These are phyloP conservation scores for Pandion haliaetus DNA, from an alignment of 2,113 vertebrate genomes.

Conservation along the genomic window DNA sequence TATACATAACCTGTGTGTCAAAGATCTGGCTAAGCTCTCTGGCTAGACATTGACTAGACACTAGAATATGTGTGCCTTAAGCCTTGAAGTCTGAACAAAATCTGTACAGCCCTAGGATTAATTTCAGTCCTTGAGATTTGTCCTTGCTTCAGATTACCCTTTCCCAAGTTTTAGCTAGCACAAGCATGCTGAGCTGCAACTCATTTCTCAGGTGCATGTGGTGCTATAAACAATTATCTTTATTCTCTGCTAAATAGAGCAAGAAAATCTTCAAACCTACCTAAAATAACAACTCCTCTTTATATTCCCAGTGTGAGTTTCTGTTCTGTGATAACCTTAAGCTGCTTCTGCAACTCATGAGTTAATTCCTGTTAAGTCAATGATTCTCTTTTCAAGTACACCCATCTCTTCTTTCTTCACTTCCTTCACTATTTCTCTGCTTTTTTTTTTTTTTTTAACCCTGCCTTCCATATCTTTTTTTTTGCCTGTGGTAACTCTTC, in stretches of 20 bases:
- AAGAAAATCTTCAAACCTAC: slow-evolving; percentile 47
- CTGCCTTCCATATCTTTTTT: neutral
- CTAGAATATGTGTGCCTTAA: neutral
- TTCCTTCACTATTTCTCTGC: neutral
- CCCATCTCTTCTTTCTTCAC: neutral
- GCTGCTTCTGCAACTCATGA: neutral
- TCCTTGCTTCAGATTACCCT: slow-evolving; percentile 1
- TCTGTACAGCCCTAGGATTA: slow-evolving; percentile 27
- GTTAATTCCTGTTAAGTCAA: neutral
- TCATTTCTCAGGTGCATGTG: slow-evolving; percentile 41
- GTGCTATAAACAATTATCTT: slow-evolving; percentile 54
- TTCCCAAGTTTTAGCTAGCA: neutral
- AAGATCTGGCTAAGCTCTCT: slow-evolving; percentile 2
- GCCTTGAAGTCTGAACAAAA: slow-evolving; percentile 28
- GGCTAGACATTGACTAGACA: slow-evolving; percentile 20
- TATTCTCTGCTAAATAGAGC: slow-evolving; percentile 59
- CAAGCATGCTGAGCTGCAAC: slow-evolving; percentile 17
- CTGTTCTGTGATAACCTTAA: neutral
- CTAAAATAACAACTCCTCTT: slow-evolving; percentile 32
- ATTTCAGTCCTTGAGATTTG: slow-evolving; percentile 21
- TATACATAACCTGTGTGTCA: neutral
- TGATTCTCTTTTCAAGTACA: neutral
- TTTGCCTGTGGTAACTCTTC: neutral
- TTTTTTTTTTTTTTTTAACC: neutral
- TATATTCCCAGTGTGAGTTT: slow-evolving; percentile 11